Evolutionary conservation across 2,797 vertebrate genomes (phyloP), one percentile per base, ranked within the genome.

Genomic region (Micromesistius poutassou): DNA sequence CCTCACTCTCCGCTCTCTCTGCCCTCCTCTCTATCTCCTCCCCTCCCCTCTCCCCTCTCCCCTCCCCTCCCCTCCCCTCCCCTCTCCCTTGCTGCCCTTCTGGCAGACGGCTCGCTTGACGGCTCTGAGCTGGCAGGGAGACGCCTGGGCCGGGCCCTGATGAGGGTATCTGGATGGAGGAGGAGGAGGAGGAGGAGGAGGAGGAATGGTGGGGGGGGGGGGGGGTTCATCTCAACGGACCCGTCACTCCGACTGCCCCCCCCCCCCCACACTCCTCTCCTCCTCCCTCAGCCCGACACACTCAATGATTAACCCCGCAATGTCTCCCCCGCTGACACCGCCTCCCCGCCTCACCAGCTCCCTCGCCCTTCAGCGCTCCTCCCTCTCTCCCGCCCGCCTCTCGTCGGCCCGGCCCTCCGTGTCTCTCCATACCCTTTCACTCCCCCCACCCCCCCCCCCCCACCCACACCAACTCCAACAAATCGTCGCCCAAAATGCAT

Each of bases 241-340:
- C 87, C 84, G 89, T 91, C 90, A 89, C 86, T 90, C 88, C 82
- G 80, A 88, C 78, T 77, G 38, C 71, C 31, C 75, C 76, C 79
- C 74, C 82, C 73, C 73, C 80, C 83, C 80, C 82, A 80, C 82
- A 78, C 80, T 70, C 76, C 80, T 83, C 83, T 73, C 81, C 72
- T 75, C 78, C 83, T 79, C 72, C 76, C 80, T 83, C 80, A 82
- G 80, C 83, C 80, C 12, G 77, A 88, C 88, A 90, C 62, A 72
- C 86, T 91, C 85, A 12, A 82, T 89, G 90, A 90, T 91, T 90
- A 89, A 88, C 89, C 88, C 83, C 79, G 74, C 74, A 72, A 10
- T 66, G 2, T 83, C 78, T 77, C 2, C 70, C 78, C 50, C 30
- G 75, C 50, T 81, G 76, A 72, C 80, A 55, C 5, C 77, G 9